These are phyloP conservation scores for Anser cygnoides DNA, from an alignment of 2,113 vertebrate genomes.

Conservation along the genomic window DNA sequence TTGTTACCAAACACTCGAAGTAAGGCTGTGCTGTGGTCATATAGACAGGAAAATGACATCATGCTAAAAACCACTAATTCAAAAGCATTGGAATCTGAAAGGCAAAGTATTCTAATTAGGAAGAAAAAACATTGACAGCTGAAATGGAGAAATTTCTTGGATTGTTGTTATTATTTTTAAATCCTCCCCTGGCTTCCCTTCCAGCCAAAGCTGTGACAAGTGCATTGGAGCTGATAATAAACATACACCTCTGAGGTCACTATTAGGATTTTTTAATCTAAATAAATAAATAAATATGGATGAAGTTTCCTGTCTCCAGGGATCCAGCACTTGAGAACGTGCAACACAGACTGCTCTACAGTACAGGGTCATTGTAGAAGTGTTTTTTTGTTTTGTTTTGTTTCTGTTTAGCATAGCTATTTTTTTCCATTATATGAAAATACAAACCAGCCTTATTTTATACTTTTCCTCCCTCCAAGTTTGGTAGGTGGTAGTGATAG, in stretches of 20 bases:
- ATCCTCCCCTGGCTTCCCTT: conserved; percentile 60
- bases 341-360: neutral
- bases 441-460: neutral
- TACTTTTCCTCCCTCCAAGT: neutral
- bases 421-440: conserved; percentile 9
- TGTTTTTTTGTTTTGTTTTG: neutral
- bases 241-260: conserved; percentile 75
- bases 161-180: conserved; percentile 56
- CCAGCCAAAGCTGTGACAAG: conserved; percentile 76
- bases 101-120: conserved; percentile 71
- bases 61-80: conserved; percentile 74
- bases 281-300: conserved; percentile 63
- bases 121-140: conserved; percentile 54
- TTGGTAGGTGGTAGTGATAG: neutral
- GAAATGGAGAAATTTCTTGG: conserved; percentile 66
- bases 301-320: conserved; percentile 63
- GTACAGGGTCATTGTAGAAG: neutral
- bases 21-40: conserved; percentile 68
- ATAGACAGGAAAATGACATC: conserved; percentile 77
- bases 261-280: conserved; percentile 62
- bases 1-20: conserved; percentile 75
- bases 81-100: conserved; percentile 75
- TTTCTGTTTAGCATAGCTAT: neutral
- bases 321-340: conserved; percentile 40
- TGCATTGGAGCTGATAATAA: conserved; percentile 78